A percentile compares a stretch with the other conserved stretches of the same genome.
These are phyloP conservation scores for Rostratula benghalensis DNA, from an alignment of 2,113 vertebrate genomes.

Conservation along the genomic window DNA sequence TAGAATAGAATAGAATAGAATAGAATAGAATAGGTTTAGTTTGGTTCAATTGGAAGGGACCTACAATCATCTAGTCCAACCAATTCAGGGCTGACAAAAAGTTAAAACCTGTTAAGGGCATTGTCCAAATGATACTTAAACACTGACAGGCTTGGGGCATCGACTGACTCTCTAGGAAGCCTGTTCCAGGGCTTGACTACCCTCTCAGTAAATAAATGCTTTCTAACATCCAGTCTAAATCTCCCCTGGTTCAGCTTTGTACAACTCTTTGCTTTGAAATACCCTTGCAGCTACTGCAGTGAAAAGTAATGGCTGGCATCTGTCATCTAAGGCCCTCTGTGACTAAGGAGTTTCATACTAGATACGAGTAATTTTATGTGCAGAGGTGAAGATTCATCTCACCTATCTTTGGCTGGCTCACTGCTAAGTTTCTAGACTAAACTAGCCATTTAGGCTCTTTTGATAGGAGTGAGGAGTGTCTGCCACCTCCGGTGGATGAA, in stretches of 20 bases:
- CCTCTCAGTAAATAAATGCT: background rate
- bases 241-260: background rate
- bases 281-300: background rate
- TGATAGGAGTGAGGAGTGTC: background rate
- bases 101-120: background rate
- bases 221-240: background rate
- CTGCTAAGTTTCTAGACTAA: background rate
- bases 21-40: background rate
- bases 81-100: background rate
- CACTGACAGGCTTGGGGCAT: background rate
- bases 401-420: background rate
- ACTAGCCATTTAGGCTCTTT: background rate
- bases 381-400: background rate
- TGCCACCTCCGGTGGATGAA: background rate
- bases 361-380: background rate
- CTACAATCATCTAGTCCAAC: background rate
- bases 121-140: background rate
- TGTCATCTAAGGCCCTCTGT: background rate
- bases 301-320: background rate
- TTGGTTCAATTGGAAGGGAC: background rate
- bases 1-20: background rate
- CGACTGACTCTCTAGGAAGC: background rate
- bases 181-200: background rate
- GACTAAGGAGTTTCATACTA: background rate
- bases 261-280: background rate